phyloP scores from a whole-genome alignment of 2,113 vertebrate species.

The Oceanites oceanicus region DNA sequence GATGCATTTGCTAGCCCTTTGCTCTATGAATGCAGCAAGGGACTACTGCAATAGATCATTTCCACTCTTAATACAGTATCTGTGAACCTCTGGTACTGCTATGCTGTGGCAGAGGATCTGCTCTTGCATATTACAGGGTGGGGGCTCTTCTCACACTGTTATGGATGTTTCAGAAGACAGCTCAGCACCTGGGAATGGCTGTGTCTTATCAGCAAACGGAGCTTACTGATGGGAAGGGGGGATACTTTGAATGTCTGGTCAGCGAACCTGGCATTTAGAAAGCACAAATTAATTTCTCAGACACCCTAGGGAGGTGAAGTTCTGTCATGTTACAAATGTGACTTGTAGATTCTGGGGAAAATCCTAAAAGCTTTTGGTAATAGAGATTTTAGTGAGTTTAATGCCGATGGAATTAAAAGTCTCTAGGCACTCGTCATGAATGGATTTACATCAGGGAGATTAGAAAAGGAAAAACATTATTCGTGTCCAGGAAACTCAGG shows the following conservation, averaged over 20 bases:
- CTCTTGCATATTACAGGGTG: background rate
- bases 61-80: background rate
- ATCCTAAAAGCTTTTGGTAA: slow-evolving; percentile 75
- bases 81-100: background rate
- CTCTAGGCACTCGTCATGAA: slow-evolving; percentile 61
- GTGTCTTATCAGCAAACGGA: background rate
- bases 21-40: background rate
- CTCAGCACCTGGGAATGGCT: background rate
- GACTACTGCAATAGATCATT: background rate
- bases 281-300: slow-evolving; percentile 63
- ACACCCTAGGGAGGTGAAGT: slow-evolving; percentile 52
- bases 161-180: background rate
- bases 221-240: background rate
- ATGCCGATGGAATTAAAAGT: slow-evolving; percentile 72
- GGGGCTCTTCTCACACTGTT: background rate
- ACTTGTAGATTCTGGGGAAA: slow-evolving; percentile 65
- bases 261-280: slow-evolving; percentile 35
- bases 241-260: background rate
- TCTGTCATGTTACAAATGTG: slow-evolving; percentile 59
- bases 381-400: slow-evolving; percentile 73
- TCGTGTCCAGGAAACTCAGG: slow-evolving; percentile 63
- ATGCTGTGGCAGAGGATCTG: background rate
- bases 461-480: slow-evolving; percentile 60
- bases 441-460: slow-evolving; percentile 73
- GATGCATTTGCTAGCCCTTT: background rate